Evolutionary conservation across 2,113 vertebrate genomes (phyloP).

Genomic region (Zosterops japonicus): DNA sequence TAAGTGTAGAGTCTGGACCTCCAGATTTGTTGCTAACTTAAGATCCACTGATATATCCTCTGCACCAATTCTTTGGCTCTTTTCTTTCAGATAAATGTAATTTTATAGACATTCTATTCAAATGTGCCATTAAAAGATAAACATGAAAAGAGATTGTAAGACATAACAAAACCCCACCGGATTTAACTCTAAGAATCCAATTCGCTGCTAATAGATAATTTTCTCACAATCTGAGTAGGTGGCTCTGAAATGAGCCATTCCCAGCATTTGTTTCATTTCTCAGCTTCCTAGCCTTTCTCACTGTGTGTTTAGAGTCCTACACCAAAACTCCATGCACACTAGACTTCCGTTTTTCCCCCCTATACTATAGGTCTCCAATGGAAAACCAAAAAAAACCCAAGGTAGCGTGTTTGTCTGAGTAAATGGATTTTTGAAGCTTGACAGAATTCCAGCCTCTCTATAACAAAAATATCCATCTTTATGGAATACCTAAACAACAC

Average conservation of each 20-base stretch:
- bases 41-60: not conserved
- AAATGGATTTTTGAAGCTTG: not conserved
- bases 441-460: not conserved
- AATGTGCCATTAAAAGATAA: not conserved
- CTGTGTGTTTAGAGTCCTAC: not conserved
- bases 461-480: not conserved
- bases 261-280: not conserved
- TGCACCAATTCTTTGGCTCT: not conserved
- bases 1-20: not conserved
- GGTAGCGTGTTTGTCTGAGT: not conserved
- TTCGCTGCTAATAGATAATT: not conserved
- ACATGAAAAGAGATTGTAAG: not conserved
- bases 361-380: not conserved
- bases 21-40: not conserved
- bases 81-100: not conserved
- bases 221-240: not conserved
- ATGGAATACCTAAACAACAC: not conserved
- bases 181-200: not conserved
- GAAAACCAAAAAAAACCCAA: not conserved
- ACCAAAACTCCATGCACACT: not conserved
- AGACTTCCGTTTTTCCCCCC: rapidly evolving
- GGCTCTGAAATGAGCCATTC: not conserved
- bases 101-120: not conserved
- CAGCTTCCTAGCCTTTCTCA: not conserved
- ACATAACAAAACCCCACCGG: not conserved